Evolutionary conservation across 2,888 invertebrate genomes (phyloP).

Genomic region (Sepioteuthis lessoniana): DNA sequence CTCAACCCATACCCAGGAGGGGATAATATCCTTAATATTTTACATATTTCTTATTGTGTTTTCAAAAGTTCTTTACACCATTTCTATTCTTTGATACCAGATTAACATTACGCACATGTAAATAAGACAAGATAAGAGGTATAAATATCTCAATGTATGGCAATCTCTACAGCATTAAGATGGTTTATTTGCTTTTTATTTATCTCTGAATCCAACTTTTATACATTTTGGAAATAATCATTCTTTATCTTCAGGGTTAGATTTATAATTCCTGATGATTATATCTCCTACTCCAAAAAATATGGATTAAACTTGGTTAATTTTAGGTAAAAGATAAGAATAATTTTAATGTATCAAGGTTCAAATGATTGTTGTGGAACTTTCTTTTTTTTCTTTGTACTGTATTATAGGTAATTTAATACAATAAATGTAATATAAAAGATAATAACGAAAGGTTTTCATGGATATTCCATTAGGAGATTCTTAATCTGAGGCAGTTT

Average conservation of each 20-base stretch:
- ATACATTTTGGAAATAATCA: neutral
- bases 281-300: neutral
- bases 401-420: no score
- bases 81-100: neutral
- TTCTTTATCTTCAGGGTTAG: neutral
- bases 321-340: no score
- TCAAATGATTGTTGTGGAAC: no score
- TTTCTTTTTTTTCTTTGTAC: no score
- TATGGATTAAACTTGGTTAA: no score
- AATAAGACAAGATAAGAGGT: neutral
- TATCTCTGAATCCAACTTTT: neutral
- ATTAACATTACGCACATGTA: neutral
- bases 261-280: neutral
- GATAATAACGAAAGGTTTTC: no score
- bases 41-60: neutral
- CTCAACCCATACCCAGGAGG: no score
- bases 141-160: neutral
- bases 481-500: no score
- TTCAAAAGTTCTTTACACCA: neutral
- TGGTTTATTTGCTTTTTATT: neutral
- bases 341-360: no score
- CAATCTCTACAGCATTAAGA: neutral
- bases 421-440: no score
- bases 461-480: no score
- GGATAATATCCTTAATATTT: neutral